Evolutionary conservation across 2,888 invertebrate species (phyloP), one percentile per base, ranked within the genome.

Genomic region (Lordiphosa fenestrarum): DNA sequence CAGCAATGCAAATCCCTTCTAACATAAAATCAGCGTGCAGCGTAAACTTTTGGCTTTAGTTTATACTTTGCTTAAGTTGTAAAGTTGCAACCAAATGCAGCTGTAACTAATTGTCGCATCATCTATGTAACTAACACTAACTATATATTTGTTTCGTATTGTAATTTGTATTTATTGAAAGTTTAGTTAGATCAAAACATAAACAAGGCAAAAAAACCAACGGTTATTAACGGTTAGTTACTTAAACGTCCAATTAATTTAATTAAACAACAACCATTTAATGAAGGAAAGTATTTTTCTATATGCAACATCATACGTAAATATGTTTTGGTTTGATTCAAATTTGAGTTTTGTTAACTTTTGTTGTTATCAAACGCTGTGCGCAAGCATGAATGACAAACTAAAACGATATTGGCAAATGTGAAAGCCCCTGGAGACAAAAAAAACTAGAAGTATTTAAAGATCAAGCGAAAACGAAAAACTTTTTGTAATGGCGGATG

Each of bases 1-100:
- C 69, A 88, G 87, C 66, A 89, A 88, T 80, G 86, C 91, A 84
- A 91, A 91, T 85, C 92, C 91, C 90, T 93, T 93, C 91, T 93
- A 93, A 93, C 90, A 90, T 88, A 90, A 90, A 84, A 87, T 90
- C 80, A 90, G 89, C 89, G 89, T 90, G 85, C 90, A 90, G 89
- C 90, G 89, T 84, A 90, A 91, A 88, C 90, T 91, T 86, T 89
- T 92, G 86, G 92, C 92, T 84, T 91, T 92, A 88, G 91, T 92
- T 88, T 91, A 91, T 84, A 91, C 91, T 68, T 89, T 92, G 87
- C 91, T 92, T 87, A 91, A 91, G 87, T 89, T 92, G 86, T 91
- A 90, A 86, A 78, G 71, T 66, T 47, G 44, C 15, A 15, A 10
- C 19, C 19, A 15, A 60, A 44, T 53, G 55, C 50, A 47, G 63